Percentiles rank a stretch among this genome's conserved stretches.
Evolutionary conservation across 2,113 vertebrate species (phyloP).

Genomic region (Apteryx owenii): DNA sequence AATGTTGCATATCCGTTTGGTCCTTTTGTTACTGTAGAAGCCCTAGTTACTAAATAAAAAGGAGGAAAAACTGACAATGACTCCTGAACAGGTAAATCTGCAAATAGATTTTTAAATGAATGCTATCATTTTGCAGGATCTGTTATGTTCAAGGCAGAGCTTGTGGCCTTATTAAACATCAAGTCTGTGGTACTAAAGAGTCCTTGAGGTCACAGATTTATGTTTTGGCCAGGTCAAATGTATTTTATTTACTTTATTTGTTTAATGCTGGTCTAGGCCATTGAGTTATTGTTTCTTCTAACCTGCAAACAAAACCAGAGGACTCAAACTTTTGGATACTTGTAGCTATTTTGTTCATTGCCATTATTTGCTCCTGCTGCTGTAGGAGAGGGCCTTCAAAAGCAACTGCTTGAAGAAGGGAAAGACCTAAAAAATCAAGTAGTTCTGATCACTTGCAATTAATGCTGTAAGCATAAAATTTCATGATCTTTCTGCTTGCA

Average conservation of each 20-base stretch:
- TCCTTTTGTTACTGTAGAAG: neutral
- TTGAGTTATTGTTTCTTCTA: neutral
- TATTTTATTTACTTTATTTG: neutral
- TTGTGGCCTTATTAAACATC: neutral
- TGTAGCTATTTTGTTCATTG: neutral
- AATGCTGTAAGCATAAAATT: neutral
- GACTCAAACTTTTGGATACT: neutral
- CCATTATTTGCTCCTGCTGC: neutral
- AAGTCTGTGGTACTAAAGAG: neutral
- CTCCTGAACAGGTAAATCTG: neutral
- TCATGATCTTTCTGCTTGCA: neutral
- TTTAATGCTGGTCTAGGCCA: neutral
- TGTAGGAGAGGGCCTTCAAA: neutral
- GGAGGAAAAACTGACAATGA: neutral
- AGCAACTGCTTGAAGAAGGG: neutral
- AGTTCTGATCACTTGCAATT: neutral
- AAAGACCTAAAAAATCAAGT: neutral
- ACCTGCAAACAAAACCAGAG: neutral
- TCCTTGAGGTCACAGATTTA: neutral
- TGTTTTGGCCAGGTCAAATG: neutral
- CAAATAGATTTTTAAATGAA: neutral
- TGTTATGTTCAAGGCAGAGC: neutral
- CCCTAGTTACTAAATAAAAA: rapidly evolving
- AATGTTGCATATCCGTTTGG: neutral
- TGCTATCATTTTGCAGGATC: neutral